Base-by-base conservation (phyloP, 1,140 invertebrate species). In the Scaptomyza hsui region DNA sequence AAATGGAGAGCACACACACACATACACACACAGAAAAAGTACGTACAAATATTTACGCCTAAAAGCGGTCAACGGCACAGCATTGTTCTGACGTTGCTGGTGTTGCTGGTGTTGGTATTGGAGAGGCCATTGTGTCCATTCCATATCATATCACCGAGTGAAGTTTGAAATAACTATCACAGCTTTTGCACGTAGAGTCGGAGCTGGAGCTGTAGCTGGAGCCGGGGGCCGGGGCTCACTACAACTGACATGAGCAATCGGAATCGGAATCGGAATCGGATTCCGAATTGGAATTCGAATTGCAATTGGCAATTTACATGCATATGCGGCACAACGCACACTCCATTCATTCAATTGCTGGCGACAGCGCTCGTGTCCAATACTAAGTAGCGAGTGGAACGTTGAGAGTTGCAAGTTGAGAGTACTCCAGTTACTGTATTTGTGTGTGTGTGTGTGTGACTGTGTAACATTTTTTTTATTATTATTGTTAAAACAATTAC, bases 221-320 rank as follows among this genome's bases (percentile, higher is more conserved):
- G n/a, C n/a, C n/a, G n/a, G n/a, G n/a, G n/a, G n/a, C n/a, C 21
- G 13, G 9, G 41, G n/a, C 35, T n/a, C n/a, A n/a, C n/a, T n/a
- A n/a, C n/a, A n/a, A n/a, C 32, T 6, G 51, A n/a, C 41, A 55
- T 45, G 44, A 18, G 26, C 62, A 60, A 52, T 60, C 56, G 51
- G 74, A 53, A 75, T 78, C 71, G 59, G 57, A 75, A 83, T 81
- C 75, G 72, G 76, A 75, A 73, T 55, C 52, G 52, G 37, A 26
- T 41, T 53, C 35, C 7, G 32, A 39, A 82, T 83, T 78, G 71
- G 62, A 82, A 82, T 82, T 82, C 73, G 63, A 81, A 81, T 81
- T 81, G 65, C 72, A 82, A 82, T 82, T 82, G 78, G 64, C 75
- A 78, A 83, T 83, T 83, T 83, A 83, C 79, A 83, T 83, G 79